A percentile compares a stretch with the other conserved stretches of the same genome.
Conservation (phyloP, 1,140 invertebrate species). For the Euura lappo region DNA sequence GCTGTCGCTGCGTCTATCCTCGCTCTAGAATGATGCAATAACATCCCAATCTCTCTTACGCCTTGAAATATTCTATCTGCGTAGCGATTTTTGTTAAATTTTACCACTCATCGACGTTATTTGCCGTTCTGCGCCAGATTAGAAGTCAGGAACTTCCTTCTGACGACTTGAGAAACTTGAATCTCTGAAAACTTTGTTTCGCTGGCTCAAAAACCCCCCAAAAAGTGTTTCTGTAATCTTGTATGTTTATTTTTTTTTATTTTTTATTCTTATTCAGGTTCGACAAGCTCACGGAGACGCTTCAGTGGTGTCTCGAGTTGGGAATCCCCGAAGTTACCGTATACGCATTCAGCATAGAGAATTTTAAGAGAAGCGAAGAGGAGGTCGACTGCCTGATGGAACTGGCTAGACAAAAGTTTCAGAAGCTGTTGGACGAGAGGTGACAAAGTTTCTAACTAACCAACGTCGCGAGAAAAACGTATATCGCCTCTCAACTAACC, state of each 20-base stretch:
- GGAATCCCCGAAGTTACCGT: conserved; percentile 91
- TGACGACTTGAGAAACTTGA: no score
- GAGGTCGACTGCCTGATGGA: conserved; percentile 93
- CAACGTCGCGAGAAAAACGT: no score
- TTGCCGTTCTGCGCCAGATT: no score
- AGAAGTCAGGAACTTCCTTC: no score
- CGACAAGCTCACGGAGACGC: conserved; percentile 91
- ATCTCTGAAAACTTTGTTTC: background rate
- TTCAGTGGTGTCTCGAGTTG: conserved; percentile 79
- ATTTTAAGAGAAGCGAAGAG: conserved; percentile 92
- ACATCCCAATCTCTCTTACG: no score
- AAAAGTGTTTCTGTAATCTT: background rate
- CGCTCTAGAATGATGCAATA: no score
- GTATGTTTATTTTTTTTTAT: background rate
- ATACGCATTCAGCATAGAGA: conserved; percentile 99
- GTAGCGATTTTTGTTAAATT: no score
- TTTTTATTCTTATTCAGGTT: conserved; percentile 66
- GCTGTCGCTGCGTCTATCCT: no score
- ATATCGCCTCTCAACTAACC: background rate
- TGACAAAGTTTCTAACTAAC: conserved; percentile 52
- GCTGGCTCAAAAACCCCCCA: no score
- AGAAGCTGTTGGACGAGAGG: conserved; percentile 84
- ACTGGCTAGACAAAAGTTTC: conserved; percentile 89
- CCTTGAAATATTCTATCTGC: no score
- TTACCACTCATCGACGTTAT: no score